A percentile compares a stretch with the other conserved stretches of the same genome.
Evolutionary conservation across 2,113 vertebrate genomes (phyloP).

Genomic region (Balaenoptera acutorostrata): DNA sequence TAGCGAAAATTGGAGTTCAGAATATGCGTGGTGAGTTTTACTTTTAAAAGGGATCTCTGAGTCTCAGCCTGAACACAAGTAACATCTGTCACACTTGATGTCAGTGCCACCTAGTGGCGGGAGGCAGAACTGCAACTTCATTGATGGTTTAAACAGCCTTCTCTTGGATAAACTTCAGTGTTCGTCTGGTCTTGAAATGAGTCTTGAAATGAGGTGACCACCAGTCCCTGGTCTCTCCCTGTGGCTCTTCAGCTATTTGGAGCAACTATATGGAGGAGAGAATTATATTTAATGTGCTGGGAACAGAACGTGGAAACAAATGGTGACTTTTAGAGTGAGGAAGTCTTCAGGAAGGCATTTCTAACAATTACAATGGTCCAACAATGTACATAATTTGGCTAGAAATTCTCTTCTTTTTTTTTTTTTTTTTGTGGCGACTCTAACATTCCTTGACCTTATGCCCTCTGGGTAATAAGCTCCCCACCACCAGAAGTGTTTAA

Average conservation of each 20-base stretch:
- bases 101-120: not conserved
- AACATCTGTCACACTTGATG: accelerated
- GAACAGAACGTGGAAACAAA: not conserved
- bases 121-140: not conserved
- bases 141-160: not conserved
- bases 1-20: not conserved
- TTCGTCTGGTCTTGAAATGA: too few species aligned
- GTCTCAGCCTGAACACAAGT: accelerated
- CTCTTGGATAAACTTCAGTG: not conserved
- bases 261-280: not conserved
- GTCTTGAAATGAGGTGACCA: not conserved
- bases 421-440: too few species aligned
- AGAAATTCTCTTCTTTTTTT: not conserved
- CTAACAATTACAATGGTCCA: not conserved
- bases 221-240: not conserved
- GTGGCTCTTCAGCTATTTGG: not conserved
- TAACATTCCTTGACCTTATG: not conserved
- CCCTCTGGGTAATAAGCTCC: not conserved
- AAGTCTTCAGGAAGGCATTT: not conserved
- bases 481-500: not conserved
- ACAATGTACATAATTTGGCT: not conserved
- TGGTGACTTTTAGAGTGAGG: not conserved
- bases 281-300: not conserved
- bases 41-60: not conserved
- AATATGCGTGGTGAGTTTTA: not conserved